phyloP scores from a whole-genome alignment of 1,140 invertebrate species.

The Orussus abietinus region DNA sequence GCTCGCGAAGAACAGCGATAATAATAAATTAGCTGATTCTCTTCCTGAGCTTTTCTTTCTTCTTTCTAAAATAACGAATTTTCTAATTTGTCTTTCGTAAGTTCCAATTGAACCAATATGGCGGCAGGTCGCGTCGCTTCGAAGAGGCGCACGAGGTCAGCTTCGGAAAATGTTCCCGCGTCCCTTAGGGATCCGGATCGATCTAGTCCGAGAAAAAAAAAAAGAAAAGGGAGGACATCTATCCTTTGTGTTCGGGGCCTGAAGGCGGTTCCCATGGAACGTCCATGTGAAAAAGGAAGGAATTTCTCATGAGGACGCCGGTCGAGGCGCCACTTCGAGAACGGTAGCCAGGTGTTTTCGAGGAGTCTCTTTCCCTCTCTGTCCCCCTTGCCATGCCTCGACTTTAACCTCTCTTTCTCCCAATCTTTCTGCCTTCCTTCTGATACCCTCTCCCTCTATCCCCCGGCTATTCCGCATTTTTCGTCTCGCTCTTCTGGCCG shows the following conservation, averaged over 20 bases:
- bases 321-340: conserved; percentile 38
- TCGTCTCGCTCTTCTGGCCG: conserved; percentile 17
- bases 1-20: too few relatives aligned
- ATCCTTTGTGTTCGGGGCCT: conserved; percentile 29
- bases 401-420: too few relatives aligned
- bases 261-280: conserved; percentile 40
- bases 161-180: too few relatives aligned
- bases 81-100: too few relatives aligned
- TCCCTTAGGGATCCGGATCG: conserved; percentile 5
- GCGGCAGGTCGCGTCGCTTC: too few relatives aligned
- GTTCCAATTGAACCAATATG: too few relatives aligned
- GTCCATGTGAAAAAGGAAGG: conserved; percentile 32
- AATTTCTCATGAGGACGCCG: conserved; percentile 38
- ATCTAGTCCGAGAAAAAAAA: conserved; percentile 14
- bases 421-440: conserved; percentile 1
- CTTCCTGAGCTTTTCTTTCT: too few relatives aligned
- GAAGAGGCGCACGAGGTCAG: too few relatives aligned
- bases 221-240: conserved; percentile 20
- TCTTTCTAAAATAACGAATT: too few relatives aligned
- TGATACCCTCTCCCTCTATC: conserved; percentile 9
- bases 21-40: too few relatives aligned
- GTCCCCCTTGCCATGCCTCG: conserved; percentile 3
- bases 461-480: background rate
- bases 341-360: conserved; percentile 45
- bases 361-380: conserved; percentile 16